Evolutionary conservation across 2,113 vertebrate genomes (phyloP), one percentile per base, ranked within the genome.

Genomic region (Charina bottae): DNA sequence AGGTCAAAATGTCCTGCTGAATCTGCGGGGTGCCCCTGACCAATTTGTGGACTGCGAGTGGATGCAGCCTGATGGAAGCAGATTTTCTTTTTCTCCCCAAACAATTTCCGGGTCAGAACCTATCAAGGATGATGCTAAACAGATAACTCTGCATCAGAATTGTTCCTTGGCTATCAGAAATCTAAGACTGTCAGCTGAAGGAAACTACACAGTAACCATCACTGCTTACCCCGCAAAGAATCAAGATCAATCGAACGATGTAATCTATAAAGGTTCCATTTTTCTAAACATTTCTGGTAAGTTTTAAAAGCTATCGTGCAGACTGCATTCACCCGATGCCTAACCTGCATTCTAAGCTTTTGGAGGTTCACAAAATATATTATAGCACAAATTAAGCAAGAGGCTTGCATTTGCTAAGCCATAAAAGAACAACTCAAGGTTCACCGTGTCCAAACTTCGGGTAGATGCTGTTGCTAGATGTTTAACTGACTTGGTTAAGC

Each of bases 1-100:
- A 13, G 68, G 17, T 9, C 2, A 37, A 78, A 78, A 2, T 8
- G 0, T 78, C 68, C 6, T 78, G 15, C 68, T 78, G 68, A 3
- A 37, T 3, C 0, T 19, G 3, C 0, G 9, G 6, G 37, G 37
- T 19, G 2, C 33, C 17, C 15, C 0, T n/a, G 5, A 37, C 1
- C 0, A 0, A 3, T 19, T 21, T 37, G 15, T 8, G 19, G 2
- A 3, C 37, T 78, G 68, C 68, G 15, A 37, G n/a, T 78, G 68
- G 68, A 78, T 33, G 7, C 68, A 7, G 0, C 68, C 68, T 2
- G 19, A 15, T 21, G 68, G 68, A 6, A 1, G 2, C 1, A 37
- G 3, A 21, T 1, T 37, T 21, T 3, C 19, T 37, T 78, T 78
- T 7, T 0, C 0, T 15, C 33, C 2, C 2, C 6, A 8, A 8